A percentile compares a stretch with the other conserved stretches of the same genome.
Conservation (phyloP, 2,797 vertebrate genomes). For the Manis crassicaudata region DNA sequence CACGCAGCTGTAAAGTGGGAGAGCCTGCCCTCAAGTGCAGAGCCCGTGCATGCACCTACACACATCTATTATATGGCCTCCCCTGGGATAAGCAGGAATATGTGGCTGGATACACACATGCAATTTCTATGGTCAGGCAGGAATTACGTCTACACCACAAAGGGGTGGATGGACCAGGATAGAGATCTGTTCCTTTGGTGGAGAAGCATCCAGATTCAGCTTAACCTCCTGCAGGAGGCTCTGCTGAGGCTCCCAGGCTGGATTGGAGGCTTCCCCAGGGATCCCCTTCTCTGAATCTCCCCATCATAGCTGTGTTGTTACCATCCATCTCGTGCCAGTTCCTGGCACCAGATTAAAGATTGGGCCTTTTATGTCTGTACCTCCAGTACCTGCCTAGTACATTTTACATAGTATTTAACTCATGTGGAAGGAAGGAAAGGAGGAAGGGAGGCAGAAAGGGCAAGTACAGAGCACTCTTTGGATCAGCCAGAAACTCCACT, state of each 20-base stretch:
- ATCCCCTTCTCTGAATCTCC: not conserved
- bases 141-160: not conserved
- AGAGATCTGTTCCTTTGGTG: not conserved
- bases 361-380: not conserved
- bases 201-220: not conserved
- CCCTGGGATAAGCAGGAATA: not conserved
- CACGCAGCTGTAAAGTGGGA: not conserved
- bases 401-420: not conserved
- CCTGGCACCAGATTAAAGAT: not conserved
- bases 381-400: not conserved
- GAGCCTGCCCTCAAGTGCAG: not conserved
- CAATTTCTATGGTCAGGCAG: accelerated
- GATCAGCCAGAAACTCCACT: not conserved
- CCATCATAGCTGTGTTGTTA: not conserved
- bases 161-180: not conserved
- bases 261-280: not conserved
- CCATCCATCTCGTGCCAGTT: not conserved
- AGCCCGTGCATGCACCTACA: not conserved
- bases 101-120: not conserved
- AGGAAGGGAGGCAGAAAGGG: not conserved
- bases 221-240: not conserved
- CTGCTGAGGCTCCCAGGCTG: not conserved
- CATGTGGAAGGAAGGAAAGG: not conserved
- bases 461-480: not conserved
- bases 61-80: not conserved